Evolutionary conservation across 2,113 vertebrate species (phyloP).

Genomic region (Lepus americanus): DNA sequence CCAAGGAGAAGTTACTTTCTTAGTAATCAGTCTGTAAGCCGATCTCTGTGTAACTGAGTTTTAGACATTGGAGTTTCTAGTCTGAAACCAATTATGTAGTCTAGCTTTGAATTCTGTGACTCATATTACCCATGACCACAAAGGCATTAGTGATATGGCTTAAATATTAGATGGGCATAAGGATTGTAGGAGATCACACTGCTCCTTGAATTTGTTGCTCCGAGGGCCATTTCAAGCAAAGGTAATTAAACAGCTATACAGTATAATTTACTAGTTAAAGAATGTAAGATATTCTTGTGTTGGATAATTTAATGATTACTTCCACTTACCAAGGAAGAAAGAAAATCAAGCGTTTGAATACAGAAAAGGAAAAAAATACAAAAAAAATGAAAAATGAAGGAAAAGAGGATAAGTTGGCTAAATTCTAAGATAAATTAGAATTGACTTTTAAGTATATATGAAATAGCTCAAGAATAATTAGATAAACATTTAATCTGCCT

Average conservation of each 20-base stretch:
- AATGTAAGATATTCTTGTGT: conserved; percentile 2
- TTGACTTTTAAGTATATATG: conserved; percentile 24
- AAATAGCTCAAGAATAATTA: background rate
- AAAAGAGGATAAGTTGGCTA: background rate
- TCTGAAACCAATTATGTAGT: conserved; percentile 28
- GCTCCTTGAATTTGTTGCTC: conserved; percentile 26
- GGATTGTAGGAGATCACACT: background rate
- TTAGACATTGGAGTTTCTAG: conserved; percentile 1
- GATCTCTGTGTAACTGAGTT: conserved; percentile 40
- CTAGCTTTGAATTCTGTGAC: conserved; percentile 58
- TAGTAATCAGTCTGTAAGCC: conserved; percentile 30
- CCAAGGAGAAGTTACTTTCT: conserved; percentile 48
- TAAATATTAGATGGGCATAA: conserved; percentile 59
- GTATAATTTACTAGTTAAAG: background rate
- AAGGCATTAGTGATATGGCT: conserved; percentile 61
- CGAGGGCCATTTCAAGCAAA: conserved; percentile 51
- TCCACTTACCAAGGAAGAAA: conserved; percentile 13
- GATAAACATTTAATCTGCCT: background rate
- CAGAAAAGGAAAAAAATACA: background rate
- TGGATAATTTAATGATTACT: conserved; percentile 19
- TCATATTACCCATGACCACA: conserved; percentile 51
- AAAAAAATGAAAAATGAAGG: background rate
- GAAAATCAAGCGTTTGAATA: conserved; percentile 27
- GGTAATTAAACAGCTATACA: conserved; percentile 52
- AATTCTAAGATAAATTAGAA: conserved; percentile 27